Evolutionary conservation across 2,113 vertebrate species (phyloP).

Genomic region (Chaenogobius annularis): DNA sequence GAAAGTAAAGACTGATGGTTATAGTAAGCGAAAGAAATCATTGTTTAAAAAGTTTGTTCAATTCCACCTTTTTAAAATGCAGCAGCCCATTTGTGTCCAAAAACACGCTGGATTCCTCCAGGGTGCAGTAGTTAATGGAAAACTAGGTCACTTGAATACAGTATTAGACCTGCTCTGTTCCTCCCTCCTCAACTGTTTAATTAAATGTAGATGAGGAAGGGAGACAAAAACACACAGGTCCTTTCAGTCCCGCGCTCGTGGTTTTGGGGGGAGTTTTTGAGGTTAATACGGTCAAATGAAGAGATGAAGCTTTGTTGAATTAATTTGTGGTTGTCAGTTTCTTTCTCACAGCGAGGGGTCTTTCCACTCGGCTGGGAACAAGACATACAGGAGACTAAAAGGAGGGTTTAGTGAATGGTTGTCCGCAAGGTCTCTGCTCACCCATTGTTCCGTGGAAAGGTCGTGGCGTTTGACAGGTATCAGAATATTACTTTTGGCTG

Average conservation of each 20-base stretch:
- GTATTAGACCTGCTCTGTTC: conserved; percentile 40
- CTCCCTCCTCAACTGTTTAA: conserved; percentile 64
- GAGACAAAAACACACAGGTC: conserved; percentile 25
- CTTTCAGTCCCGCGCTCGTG: conserved; percentile 27
- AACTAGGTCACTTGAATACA: conserved; percentile 62
- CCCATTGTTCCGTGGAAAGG: conserved; percentile 44
- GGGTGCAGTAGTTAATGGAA: conserved; percentile 45
- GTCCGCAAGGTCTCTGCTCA: conserved; percentile 47
- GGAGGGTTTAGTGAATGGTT: conserved; percentile 51
- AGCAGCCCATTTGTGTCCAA: conserved; percentile 21
- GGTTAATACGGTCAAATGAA: conserved; percentile 64
- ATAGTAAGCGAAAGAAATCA: too few species aligned
- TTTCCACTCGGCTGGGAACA: conserved; percentile 65
- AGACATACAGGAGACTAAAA: conserved; percentile 61
- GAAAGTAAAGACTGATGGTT: not conserved
- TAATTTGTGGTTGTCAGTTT: conserved; percentile 61
- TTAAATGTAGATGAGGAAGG: conserved; percentile 64
- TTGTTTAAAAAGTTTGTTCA: not conserved
- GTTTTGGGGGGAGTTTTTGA: conserved; percentile 11
- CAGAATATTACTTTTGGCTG: not conserved
- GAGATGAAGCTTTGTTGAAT: conserved; percentile 64
- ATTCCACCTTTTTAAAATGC: conserved; percentile 3
- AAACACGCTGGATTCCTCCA: conserved; percentile 44
- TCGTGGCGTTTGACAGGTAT: conserved; percentile 37
- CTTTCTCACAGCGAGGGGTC: conserved; percentile 52